Percentiles rank a stretch among this genome's conserved stretches.
phyloP scores from a whole-genome alignment of 2,113 vertebrate genomes.

The Silurus asotus region DNA sequence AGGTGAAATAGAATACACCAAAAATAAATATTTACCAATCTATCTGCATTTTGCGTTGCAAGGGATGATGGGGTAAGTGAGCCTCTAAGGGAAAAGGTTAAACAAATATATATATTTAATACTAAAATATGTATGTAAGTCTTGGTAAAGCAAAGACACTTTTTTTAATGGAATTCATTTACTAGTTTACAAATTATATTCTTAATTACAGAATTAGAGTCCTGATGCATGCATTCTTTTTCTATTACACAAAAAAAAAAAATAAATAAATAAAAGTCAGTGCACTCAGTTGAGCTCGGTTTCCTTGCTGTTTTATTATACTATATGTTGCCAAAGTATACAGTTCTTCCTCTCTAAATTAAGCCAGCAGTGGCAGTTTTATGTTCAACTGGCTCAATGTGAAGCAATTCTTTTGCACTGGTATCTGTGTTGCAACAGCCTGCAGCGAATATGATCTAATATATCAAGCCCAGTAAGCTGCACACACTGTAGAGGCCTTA shows the following conservation, averaged over 20 bases:
- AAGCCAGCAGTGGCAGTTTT: background rate
- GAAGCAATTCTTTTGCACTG: constrained; percentile 1
- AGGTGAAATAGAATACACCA: background rate
- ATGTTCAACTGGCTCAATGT: background rate
- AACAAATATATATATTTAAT: no score
- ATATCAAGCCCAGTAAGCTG: constrained; percentile 23
- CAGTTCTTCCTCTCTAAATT: constrained; percentile 6
- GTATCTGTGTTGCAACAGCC: constrained; percentile 18
- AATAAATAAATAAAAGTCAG: no score
- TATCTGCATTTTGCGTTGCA: background rate
- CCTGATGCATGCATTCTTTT: background rate
- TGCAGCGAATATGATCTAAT: constrained; percentile 19
- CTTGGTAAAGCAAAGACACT: background rate
- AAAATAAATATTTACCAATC: background rate
- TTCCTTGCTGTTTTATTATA: background rate
- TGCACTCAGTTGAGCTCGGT: background rate
- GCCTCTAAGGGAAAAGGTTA: background rate
- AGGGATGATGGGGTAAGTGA: background rate
- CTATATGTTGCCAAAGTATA: constrained; percentile 1
- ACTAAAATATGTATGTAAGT: background rate
- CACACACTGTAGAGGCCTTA: constrained; percentile 16
- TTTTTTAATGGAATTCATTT: background rate
- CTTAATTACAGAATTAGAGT: background rate
- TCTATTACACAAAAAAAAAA: background rate
- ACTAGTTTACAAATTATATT: background rate